Evolutionary conservation across 2,113 vertebrate genomes (phyloP).

Genomic region (Eonycteris spelaea): DNA sequence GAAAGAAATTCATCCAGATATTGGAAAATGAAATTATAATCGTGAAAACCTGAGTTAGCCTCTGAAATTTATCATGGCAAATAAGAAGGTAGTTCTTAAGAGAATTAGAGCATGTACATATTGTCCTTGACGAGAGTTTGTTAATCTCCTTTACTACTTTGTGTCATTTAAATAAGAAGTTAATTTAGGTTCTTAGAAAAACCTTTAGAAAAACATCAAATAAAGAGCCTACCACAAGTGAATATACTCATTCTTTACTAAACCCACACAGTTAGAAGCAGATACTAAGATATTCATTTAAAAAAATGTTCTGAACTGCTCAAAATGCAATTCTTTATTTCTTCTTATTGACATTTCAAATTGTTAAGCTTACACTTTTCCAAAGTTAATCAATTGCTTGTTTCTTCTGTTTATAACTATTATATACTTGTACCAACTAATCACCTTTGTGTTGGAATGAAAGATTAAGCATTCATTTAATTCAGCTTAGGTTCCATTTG

Average conservation of each 20-base stretch:
- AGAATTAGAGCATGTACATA: not conserved
- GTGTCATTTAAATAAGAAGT: not conserved
- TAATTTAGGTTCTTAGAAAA: constrained; percentile 19
- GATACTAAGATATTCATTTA: not conserved
- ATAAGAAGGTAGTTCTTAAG: not conserved
- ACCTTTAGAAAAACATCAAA: not conserved
- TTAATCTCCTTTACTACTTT: not conserved
- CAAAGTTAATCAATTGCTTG: constrained; percentile 70
- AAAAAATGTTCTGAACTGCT: constrained; percentile 50
- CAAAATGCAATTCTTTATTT: constrained; percentile 50
- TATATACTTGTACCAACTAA: constrained; percentile 56
- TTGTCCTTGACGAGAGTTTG: not conserved
- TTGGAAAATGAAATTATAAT: not conserved
- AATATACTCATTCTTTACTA: not conserved
- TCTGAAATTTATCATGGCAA: constrained; percentile 26
- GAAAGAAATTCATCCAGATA: not conserved
- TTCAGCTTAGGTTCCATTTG: constrained; percentile 80
- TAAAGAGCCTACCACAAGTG: not conserved
- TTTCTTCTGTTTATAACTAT: constrained; percentile 72
- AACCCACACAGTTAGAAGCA: not conserved
- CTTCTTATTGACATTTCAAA: constrained; percentile 59
- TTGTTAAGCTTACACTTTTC: constrained; percentile 62
- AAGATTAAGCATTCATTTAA: constrained; percentile 80
- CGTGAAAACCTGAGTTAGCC: not conserved
- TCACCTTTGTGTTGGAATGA: constrained; percentile 73